Percentiles rank a stretch among this genome's conserved stretches.
These are phyloP conservation scores for Myanophis thanlyinensis DNA, from an alignment of 2,113 vertebrate species.

Conservation along the genomic window DNA sequence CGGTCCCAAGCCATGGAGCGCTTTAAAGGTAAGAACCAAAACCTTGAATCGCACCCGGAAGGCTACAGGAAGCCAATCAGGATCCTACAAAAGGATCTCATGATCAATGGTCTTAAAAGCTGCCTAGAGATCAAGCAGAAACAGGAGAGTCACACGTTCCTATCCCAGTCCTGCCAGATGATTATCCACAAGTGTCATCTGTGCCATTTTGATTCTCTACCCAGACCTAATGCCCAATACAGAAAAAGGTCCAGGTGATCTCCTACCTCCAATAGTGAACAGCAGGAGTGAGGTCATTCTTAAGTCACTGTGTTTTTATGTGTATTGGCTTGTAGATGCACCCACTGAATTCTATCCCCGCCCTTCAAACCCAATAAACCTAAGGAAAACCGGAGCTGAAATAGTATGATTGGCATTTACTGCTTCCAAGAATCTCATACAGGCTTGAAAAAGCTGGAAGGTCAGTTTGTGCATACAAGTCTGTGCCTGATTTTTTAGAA, in stretches of 20 bases:
- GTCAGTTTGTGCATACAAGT: neutral
- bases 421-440: neutral
- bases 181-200: neutral
- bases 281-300: neutral
- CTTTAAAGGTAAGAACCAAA: too few relatives aligned
- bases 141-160: neutral
- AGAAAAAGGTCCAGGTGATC: neutral
- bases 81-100: neutral
- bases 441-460: neutral
- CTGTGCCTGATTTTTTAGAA: neutral
- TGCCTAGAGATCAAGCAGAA: neutral
- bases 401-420: neutral
- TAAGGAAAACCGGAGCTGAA: neutral
- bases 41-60: too few relatives aligned
- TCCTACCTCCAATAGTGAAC: neutral
- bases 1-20: too few relatives aligned
- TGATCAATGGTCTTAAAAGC: neutral
- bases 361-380: neutral
- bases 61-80: too few relatives aligned
- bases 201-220: neutral
- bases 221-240: neutral
- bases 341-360: neutral
- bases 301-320: neutral
- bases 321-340: neutral
- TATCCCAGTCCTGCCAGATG: neutral